These are phyloP conservation scores for Latrodectus elegans DNA, from an alignment of 2,888 invertebrate genomes.

Conservation along the genomic window DNA sequence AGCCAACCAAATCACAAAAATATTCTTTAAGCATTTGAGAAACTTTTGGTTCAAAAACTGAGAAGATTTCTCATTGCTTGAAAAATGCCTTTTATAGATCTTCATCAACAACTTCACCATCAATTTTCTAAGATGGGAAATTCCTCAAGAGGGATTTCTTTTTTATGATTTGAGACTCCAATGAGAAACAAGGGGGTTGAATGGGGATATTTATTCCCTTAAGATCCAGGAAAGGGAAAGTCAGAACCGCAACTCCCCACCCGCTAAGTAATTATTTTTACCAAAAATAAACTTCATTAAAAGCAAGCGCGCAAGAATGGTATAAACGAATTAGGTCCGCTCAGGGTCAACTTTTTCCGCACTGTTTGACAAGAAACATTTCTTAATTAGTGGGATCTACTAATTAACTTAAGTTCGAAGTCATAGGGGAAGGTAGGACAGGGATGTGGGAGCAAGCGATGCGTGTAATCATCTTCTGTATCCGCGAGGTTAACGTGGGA, in stretches of 20 bases:
- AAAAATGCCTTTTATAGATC: too few species aligned
- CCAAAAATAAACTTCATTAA: slow-evolving; percentile 68
- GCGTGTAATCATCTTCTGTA: slow-evolving; percentile 61
- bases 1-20: too few species aligned
- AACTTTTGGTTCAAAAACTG: too few species aligned
- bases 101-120: too few species aligned
- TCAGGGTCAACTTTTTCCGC: slow-evolving; percentile 65
- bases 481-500: slow-evolving; percentile 29
- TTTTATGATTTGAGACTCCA: too few species aligned
- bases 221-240: not conserved
- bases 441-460: not conserved
- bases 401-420: slow-evolving; percentile 68
- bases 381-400: slow-evolving; percentile 60
- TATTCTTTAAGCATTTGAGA: too few species aligned
- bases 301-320: slow-evolving; percentile 39
- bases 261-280: slow-evolving; percentile 65
- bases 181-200: not conserved
- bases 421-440: slow-evolving; percentile 6
- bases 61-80: too few species aligned
- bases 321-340: slow-evolving; percentile 62
- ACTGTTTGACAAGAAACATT: slow-evolving; percentile 59
- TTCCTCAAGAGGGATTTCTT: too few species aligned
- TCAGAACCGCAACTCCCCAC: slow-evolving; percentile 1
- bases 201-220: slow-evolving; percentile 20
- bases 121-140: too few species aligned